Conservation (phyloP, 2,113 vertebrate genomes). For the Raphicerus campestris region DNA sequence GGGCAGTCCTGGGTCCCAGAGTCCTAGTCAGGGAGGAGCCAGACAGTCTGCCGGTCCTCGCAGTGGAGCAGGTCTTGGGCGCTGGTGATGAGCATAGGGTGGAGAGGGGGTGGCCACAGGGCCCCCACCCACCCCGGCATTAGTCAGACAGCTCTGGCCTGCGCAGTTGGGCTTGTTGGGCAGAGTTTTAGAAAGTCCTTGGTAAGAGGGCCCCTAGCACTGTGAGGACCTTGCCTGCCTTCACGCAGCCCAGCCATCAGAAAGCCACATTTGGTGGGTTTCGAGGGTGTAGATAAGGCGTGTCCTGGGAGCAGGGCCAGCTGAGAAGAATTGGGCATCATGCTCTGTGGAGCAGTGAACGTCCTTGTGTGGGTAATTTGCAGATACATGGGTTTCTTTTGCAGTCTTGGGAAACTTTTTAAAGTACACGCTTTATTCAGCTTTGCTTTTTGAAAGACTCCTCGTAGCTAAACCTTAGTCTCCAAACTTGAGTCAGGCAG, state of each 20-base stretch:
- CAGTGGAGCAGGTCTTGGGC: not conserved
- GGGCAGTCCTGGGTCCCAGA: not conserved
- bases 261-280: not conserved
- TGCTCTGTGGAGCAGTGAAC: not conserved
- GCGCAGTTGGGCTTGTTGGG: not conserved
- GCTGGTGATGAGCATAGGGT: not conserved
- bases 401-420: not conserved
- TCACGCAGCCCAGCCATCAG: not conserved
- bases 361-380: not conserved
- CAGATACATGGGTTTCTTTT: not conserved
- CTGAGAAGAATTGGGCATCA: not conserved
- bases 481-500: not conserved
- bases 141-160: not conserved
- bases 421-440: not conserved
- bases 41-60: rapidly evolving
- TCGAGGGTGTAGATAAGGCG: rapidly evolving
- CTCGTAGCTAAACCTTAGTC: not conserved
- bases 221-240: not conserved
- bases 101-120: not conserved
- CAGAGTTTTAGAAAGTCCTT: not conserved
- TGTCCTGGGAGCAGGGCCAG: not conserved
- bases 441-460: not conserved
- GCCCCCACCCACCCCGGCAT: rapidly evolving
- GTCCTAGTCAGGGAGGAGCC: not conserved
- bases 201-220: no score